Percentiles rank a stretch among this genome's conserved stretches.
Conservation (phyloP, 2,113 vertebrate genomes). For the Eretmochelys imbricata region DNA sequence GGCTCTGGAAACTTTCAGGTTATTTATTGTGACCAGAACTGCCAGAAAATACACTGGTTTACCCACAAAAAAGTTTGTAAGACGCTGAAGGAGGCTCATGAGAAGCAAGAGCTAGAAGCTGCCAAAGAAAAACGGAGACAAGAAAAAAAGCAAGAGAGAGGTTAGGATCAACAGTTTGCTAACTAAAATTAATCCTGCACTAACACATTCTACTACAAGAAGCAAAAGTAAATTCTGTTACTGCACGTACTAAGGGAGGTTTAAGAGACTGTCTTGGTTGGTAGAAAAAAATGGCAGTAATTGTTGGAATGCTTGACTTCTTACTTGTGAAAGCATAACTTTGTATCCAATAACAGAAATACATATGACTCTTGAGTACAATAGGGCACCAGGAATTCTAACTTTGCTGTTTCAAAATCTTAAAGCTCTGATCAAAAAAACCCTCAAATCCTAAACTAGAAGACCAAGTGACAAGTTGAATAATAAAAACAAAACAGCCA, state of each 20-base stretch:
- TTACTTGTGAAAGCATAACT: not conserved
- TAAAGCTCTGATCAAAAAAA: not conserved
- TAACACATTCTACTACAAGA: not conserved
- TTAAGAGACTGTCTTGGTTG: not conserved
- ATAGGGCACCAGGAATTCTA: not conserved
- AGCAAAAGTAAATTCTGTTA: not conserved
- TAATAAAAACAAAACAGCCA: not conserved
- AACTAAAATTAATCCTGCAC: not conserved
- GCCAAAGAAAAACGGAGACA: conserved; percentile 80
- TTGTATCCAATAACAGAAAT: not conserved
- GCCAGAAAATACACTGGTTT: conserved; percentile 98
- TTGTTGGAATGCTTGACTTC: not conserved
- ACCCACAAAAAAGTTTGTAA: conserved; percentile 96
- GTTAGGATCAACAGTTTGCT: conserved; percentile 57
- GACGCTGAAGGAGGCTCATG: conserved; percentile 87
- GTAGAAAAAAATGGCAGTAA: accelerated
- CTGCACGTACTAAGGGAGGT: not conserved
- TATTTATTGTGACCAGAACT: conserved; percentile 92
- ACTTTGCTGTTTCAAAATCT: not conserved
- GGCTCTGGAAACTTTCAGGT: conserved; percentile 80
- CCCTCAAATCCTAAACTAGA: not conserved
- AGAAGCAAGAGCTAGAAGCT: conserved; percentile 87
- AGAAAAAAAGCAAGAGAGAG: conserved; percentile 80
- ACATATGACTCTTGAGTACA: not conserved
- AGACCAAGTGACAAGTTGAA: not conserved